phyloP scores from a whole-genome alignment of 2,888 invertebrate genomes.

The Dolichomitus sp. region DNA sequence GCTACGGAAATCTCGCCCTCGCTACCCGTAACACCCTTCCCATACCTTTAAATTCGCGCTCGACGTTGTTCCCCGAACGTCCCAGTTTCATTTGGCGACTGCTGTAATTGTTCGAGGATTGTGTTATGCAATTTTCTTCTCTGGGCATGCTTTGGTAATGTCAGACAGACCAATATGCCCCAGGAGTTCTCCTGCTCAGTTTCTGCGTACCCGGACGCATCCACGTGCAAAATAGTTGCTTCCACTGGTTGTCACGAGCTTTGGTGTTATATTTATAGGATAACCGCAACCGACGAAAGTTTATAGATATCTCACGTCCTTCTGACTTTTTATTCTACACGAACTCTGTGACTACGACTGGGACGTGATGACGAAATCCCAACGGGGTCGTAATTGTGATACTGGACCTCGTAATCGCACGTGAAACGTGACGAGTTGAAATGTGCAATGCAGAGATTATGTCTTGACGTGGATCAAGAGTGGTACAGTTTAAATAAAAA shows the following conservation, averaged over 20 bases:
- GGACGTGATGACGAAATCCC: conserved; percentile 2
- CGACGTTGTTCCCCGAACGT: conserved; percentile 9
- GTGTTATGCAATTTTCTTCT: conserved; percentile 16
- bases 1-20: conserved; percentile 44
- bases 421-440: too few relatives aligned
- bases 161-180: not conserved
- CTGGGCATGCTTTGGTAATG: not conserved
- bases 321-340: conserved; percentile 16
- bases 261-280: not conserved
- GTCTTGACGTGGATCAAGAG: too few relatives aligned
- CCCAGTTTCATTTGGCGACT: conserved; percentile 2
- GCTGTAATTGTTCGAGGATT: conserved; percentile 13
- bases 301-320: not conserved
- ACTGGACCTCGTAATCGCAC: too few relatives aligned
- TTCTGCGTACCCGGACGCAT: not conserved
- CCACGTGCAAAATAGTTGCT: not conserved
- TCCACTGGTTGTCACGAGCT: not conserved
- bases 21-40: conserved; percentile 23
- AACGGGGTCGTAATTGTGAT: too few relatives aligned
- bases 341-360: conserved; percentile 31
- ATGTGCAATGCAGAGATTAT: too few relatives aligned
- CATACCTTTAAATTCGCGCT: conserved; percentile 28
- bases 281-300: conserved; percentile 1
- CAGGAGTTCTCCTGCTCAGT: not conserved
- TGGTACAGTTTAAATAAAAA: too few relatives aligned